Evolutionary conservation across 2,888 invertebrate genomes (phyloP).

Genomic region (Chironomus tentans): DNA sequence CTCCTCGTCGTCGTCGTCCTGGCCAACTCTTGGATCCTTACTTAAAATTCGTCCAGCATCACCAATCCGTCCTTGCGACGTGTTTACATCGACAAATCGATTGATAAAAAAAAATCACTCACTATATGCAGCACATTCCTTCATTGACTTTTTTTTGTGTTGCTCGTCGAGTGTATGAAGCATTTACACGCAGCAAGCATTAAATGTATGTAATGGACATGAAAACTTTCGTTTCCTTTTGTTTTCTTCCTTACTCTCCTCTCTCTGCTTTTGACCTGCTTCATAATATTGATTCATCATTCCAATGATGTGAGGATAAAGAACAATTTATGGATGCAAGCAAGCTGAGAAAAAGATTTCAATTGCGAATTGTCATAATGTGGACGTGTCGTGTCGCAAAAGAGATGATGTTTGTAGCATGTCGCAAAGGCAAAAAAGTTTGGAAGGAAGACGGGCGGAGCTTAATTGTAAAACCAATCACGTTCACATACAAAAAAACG

Average conservation of each 20-base stretch:
- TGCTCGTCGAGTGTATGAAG: neutral
- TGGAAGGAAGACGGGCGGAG: slow-evolving; percentile 30
- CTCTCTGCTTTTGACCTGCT: slow-evolving; percentile 8
- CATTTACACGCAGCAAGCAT: neutral
- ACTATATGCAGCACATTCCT: neutral
- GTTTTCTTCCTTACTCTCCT: neutral
- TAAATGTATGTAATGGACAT: neutral
- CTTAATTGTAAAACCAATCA: slow-evolving; percentile 31
- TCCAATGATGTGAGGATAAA: neutral
- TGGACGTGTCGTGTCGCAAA: slow-evolving; percentile 15
- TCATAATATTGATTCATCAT: slow-evolving; percentile 10
- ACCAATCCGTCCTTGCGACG: slow-evolving; percentile 21
- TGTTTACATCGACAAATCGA: slow-evolving; percentile 17
- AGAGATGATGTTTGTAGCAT: neutral
- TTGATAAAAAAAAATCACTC: slow-evolving; percentile 8
- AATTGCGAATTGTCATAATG: neutral
- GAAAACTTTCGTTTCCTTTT: neutral
- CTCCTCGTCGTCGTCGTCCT: neutral
- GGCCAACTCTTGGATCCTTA: neutral
- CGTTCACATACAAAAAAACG: slow-evolving; percentile 29
- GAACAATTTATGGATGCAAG: neutral
- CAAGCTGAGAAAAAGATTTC: neutral
- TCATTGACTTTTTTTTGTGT: too few relatives aligned
- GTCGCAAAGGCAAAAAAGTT: slow-evolving; percentile 27
- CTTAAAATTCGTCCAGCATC: slow-evolving; percentile 19